Base-by-base conservation (phyloP, 2,888 invertebrate species). In the Conistra vaccinii region DNA sequence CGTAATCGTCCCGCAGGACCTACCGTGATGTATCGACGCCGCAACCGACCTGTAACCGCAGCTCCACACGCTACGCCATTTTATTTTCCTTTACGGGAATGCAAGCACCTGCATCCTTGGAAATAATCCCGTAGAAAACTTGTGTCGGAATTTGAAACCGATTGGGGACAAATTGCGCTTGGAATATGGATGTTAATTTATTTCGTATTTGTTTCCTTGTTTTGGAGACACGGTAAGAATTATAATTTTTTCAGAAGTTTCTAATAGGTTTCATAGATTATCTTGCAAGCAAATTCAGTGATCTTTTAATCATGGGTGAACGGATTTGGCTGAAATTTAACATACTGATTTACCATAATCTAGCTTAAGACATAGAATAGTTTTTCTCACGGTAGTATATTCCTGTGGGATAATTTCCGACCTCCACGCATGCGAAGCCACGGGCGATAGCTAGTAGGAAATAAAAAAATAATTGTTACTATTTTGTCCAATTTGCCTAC, bases 51-150 rank as follows among this genome's bases (percentile, higher is more conserved):
- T 65, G 51, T 35, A 74, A 72, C 69, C 51, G 67, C 67, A 42
- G 26, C 26, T 62, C 23, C 32, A 17, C 23, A 45, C 23, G 61
- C 42, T 32, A 45, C 57, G 42, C 45, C 48, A 58, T 76, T 85
- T 85, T 80, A 76, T 78, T 78, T 82, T 70, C 48, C 29, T 58
- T 66, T 63, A 48, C 48, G 20, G 23, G 62, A 75, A 76, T 71
- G 69, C 69, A 69, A 57, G 45, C 57, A 48, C 32, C 29, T 66
- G 71, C 51, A 76, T 57, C 45, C 55, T 66, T 74, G 9, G 60
- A 58, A 70, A 70, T 76, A 68, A 55, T 67, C 12, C 29, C n/a
- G 57, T 55, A 66, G 58, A 53, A 81, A 70, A 57, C 12, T 60
- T 67, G 29, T 51, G 26, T 55, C 0, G 3, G 55, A 69, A 57